A percentile compares a stretch with the other conserved stretches of the same genome.
Evolutionary conservation across 2,888 invertebrate species (phyloP).

Genomic region (Fissipunctia ypsillon): DNA sequence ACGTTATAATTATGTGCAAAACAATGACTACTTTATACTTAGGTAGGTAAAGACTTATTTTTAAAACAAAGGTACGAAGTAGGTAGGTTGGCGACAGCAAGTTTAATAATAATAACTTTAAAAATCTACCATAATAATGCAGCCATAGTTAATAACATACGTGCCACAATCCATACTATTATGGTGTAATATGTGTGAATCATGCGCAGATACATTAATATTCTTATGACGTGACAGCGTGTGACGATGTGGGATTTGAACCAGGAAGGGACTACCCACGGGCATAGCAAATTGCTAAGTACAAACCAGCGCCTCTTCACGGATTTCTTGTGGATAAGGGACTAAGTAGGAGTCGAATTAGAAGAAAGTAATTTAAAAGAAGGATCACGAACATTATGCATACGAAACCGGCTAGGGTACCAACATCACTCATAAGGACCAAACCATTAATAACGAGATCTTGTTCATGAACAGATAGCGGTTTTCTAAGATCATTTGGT

Average conservation of each 20-base stretch:
- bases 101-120: no score
- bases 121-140: constrained; percentile 26
- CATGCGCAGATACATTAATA: constrained; percentile 45
- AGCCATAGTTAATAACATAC: constrained; percentile 26
- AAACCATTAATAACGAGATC: background rate
- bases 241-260: constrained; percentile 37
- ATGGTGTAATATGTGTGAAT: constrained; percentile 47
- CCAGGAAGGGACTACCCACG: constrained; percentile 24
- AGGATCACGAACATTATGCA: background rate
- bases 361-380: background rate
- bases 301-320: background rate
- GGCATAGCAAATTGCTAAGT: constrained; percentile 18
- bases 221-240: constrained; percentile 35
- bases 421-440: no score
- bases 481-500: no score
- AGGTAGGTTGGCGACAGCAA: no score
- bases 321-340: constrained; percentile 3
- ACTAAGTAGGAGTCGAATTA: background rate
- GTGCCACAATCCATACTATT: constrained; percentile 36
- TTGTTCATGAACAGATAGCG: background rate
- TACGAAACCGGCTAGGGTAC: background rate
- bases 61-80: no score
- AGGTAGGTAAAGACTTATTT: no score
- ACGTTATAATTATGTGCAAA: background rate
- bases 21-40: background rate